These are phyloP conservation scores for Acanthosepion esculentum DNA, from an alignment of 2,888 invertebrate genomes.

Conservation along the genomic window DNA sequence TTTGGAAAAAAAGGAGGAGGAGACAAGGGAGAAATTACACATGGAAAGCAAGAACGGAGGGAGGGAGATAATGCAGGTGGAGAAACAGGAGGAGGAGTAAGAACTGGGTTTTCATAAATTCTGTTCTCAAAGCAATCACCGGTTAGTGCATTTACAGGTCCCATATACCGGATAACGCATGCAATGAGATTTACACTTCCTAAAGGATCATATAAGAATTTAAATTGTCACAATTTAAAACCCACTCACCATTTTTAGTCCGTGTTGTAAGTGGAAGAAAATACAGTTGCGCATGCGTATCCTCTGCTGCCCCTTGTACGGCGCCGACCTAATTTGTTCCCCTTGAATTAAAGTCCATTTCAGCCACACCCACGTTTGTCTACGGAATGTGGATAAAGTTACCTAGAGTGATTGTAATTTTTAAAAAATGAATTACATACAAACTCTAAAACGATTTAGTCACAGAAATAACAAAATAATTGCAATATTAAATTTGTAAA, in stretches of 20 bases:
- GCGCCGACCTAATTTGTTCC: slow-evolving; percentile 15
- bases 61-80: background rate
- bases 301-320: slow-evolving; percentile 18
- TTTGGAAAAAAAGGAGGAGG: background rate
- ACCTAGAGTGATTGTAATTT: background rate
- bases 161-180: too few relatives aligned
- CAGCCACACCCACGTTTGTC: slow-evolving; percentile 33
- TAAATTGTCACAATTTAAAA: background rate
- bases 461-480: background rate
- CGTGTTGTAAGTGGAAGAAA: background rate
- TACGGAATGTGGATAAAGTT: slow-evolving; percentile 13
- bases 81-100: background rate
- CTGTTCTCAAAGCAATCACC: background rate
- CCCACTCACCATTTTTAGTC: slow-evolving; percentile 33
- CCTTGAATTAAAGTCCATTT: slow-evolving; percentile 22
- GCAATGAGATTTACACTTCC: background rate
- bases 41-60: background rate
- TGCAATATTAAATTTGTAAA: background rate
- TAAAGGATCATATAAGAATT: background rate
- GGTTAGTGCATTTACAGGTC: background rate
- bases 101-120: background rate
- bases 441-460: background rate
- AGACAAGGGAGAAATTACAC: too few relatives aligned
- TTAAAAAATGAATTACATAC: too few relatives aligned
- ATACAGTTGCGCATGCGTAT: slow-evolving; percentile 7